A percentile compares a stretch with the other conserved stretches of the same genome.
phyloP scores from a whole-genome alignment of 2,888 invertebrate species.

The Acheta domesticus region DNA sequence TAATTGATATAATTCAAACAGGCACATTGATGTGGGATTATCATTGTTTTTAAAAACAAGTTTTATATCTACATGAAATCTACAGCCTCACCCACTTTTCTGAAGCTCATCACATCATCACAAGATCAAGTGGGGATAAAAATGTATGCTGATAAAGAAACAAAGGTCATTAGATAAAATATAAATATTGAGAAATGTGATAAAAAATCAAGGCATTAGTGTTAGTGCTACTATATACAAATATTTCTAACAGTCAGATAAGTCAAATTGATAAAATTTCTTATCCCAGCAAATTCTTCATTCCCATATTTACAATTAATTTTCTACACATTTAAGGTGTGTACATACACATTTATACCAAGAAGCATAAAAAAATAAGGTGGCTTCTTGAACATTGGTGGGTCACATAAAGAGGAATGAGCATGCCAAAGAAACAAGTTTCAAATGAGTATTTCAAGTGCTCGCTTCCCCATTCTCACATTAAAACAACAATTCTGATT shows the following conservation, averaged over 20 bases:
- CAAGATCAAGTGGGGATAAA: conserved; percentile 7
- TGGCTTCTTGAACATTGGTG: not conserved
- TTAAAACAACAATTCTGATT: conserved; percentile 1
- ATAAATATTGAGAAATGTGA: conserved; percentile 26
- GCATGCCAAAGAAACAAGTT: not conserved
- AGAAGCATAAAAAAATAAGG: not conserved
- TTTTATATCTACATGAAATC: conserved; percentile 28
- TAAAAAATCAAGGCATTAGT: conserved; percentile 29
- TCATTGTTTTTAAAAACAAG: conserved; percentile 26
- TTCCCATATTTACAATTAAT: conserved; percentile 26
- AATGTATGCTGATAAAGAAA: conserved; percentile 1
- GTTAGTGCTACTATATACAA: conserved; percentile 30
- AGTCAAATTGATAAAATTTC: conserved; percentile 29
- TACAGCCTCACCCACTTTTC: conserved; percentile 20
- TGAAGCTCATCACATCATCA: conserved; percentile 5
- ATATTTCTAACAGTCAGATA: conserved; percentile 21
- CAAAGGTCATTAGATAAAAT: conserved; percentile 28
- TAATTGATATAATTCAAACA: conserved; percentile 35
- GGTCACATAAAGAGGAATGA: conserved; percentile 5
- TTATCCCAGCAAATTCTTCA: conserved; percentile 21
- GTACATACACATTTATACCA: not conserved
- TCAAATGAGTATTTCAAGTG: not conserved
- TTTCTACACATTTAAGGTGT: not conserved
- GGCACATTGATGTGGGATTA: conserved; percentile 38
- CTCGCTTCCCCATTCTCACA: not conserved